A percentile compares a stretch with the other conserved stretches of the same genome.
Evolutionary conservation across 1,140 invertebrate genomes (phyloP).

Genomic region (Zophobas atratus): DNA sequence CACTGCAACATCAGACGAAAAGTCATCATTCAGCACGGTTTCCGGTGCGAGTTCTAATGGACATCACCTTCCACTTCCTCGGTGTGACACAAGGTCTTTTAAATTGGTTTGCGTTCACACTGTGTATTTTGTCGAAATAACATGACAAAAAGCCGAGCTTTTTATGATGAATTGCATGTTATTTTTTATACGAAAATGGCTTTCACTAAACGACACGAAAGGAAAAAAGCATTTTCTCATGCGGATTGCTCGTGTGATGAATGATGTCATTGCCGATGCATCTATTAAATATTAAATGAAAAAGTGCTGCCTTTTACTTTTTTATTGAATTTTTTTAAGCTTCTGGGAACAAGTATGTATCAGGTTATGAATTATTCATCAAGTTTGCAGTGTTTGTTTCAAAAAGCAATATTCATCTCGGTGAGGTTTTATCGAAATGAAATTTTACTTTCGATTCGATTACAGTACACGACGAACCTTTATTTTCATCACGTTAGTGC

Average conservation of each 20-base stretch:
- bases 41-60: slow-evolving; percentile 35
- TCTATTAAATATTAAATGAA: slow-evolving; percentile 15
- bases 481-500: too few relatives aligned
- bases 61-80: slow-evolving; percentile 25
- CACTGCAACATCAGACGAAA: slow-evolving; percentile 31
- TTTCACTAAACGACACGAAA: slow-evolving; percentile 2
- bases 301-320: neutral
- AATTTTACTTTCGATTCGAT: neutral
- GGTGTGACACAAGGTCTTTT: slow-evolving; percentile 10
- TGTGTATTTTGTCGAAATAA: slow-evolving; percentile 24
- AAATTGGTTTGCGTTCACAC: slow-evolving; percentile 18
- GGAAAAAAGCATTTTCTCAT: neutral
- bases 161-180: slow-evolving; percentile 8
- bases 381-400: neutral
- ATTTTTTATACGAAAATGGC: slow-evolving; percentile 6
- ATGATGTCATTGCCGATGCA: slow-evolving; percentile 1
- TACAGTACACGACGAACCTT: too few relatives aligned
- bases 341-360: slow-evolving; percentile 4
- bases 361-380: slow-evolving; percentile 4
- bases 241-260: slow-evolving; percentile 9
- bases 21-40: slow-evolving; percentile 41
- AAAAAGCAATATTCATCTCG: neutral
- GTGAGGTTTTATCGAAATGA: neutral
- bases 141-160: slow-evolving; percentile 9
- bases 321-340: slow-evolving; percentile 5